phyloP scores from a whole-genome alignment of 2,888 invertebrate species.

The Sarcophaga rosellei region DNA sequence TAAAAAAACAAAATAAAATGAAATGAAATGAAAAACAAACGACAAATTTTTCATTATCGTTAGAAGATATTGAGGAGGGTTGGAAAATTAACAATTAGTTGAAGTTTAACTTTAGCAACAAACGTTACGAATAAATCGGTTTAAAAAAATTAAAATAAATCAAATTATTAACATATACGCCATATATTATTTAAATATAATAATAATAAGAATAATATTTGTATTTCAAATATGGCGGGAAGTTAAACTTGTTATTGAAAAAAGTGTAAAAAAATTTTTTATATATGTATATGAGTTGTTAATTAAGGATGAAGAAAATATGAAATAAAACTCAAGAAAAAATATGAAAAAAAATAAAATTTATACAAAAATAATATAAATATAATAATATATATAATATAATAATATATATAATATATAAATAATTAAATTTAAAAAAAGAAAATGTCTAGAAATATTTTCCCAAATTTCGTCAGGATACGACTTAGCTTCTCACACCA shows the following conservation, averaged over 20 bases:
- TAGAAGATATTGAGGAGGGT: slow-evolving; percentile 51
- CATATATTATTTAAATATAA: background rate
- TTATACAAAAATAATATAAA: too few relatives aligned
- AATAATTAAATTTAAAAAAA: too few relatives aligned
- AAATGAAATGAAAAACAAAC: slow-evolving; percentile 32
- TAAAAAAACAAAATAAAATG: slow-evolving; percentile 30
- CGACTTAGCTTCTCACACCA: too few relatives aligned
- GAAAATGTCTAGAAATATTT: too few relatives aligned
- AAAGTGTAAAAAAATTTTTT: too few relatives aligned
- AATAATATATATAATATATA: too few relatives aligned
- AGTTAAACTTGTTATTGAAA: slow-evolving; percentile 17
- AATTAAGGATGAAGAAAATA: too few relatives aligned
- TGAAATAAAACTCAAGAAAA: too few relatives aligned
- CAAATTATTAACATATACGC: background rate
- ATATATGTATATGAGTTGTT: too few relatives aligned
- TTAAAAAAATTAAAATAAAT: background rate
- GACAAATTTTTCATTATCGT: slow-evolving; percentile 12
- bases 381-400: too few relatives aligned
- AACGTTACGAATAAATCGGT: slow-evolving; percentile 56
- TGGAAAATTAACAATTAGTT: slow-evolving; percentile 65
- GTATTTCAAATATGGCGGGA: slow-evolving; percentile 35
- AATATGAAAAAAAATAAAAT: too few relatives aligned
- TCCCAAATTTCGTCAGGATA: too few relatives aligned
- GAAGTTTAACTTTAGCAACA: slow-evolving; percentile 63
- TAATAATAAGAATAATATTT: background rate